A percentile compares a stretch with the other conserved stretches of the same genome.
phyloP scores from a whole-genome alignment of 2,113 vertebrate species.

The Hemiscyllium ocellatum region DNA sequence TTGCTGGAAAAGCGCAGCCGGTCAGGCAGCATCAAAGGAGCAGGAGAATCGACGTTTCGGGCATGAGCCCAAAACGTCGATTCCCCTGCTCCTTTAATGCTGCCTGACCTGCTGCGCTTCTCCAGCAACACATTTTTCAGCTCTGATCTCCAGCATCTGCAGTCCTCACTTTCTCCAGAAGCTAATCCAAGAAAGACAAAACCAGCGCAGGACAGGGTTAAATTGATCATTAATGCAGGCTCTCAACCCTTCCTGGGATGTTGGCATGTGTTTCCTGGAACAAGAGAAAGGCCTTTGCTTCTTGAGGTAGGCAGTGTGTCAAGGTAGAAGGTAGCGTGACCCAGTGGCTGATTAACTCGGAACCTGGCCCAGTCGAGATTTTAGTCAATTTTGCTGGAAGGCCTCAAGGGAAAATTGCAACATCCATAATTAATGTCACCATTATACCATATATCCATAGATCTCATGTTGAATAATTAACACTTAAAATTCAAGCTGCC shows the following conservation, averaged over 20 bases:
- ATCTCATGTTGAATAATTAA: constrained; percentile 28
- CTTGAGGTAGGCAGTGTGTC: background rate
- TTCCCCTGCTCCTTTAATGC: too few species aligned
- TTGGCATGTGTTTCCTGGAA: background rate
- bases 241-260: background rate
- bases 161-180: too few species aligned
- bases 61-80: too few species aligned
- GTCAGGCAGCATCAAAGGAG: too few species aligned
- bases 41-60: too few species aligned
- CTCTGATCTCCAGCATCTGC: too few species aligned
- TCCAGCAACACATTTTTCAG: too few species aligned
- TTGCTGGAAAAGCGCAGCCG: too few species aligned
- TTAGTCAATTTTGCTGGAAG: background rate
- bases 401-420: background rate
- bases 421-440: constrained; percentile 12
- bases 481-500: constrained; percentile 5
- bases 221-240: background rate
- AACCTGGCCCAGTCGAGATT: background rate
- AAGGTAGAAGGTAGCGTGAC: too few species aligned
- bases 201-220: background rate
- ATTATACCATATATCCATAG: constrained; percentile 25
- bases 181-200: background rate
- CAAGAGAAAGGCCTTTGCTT: too few species aligned
- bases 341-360: background rate
- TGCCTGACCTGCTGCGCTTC: too few species aligned